These are phyloP conservation scores for Melipona bicolor DNA, from an alignment of 2,888 invertebrate genomes.

Conservation along the genomic window DNA sequence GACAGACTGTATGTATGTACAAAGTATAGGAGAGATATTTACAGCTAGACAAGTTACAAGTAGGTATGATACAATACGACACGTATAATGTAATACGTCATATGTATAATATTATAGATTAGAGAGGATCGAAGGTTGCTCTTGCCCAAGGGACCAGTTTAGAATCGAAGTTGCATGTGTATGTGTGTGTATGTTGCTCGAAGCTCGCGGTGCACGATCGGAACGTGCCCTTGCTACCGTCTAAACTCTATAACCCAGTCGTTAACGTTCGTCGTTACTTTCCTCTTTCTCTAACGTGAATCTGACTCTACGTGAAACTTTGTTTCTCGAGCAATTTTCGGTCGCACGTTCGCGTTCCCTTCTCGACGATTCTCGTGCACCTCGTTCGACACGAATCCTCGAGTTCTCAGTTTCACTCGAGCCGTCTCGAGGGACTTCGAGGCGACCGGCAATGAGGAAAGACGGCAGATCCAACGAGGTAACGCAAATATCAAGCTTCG, in stretches of 20 bases:
- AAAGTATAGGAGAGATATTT: conserved; percentile 25
- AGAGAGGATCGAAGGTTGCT: not conserved
- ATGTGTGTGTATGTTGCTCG: too few species aligned
- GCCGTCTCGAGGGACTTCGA: not conserved
- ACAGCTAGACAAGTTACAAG: conserved; percentile 7
- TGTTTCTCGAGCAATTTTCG: not conserved
- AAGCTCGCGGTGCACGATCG: too few species aligned
- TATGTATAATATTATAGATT: not conserved
- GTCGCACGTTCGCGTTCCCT: not conserved
- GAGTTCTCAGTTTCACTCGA: not conserved
- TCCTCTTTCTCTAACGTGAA: not conserved
- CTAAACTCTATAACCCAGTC: not conserved
- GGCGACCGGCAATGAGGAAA: not conserved
- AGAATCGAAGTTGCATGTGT: not conserved
- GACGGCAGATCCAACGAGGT: not conserved
- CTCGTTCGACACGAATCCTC: not conserved
- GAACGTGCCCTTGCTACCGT: conserved; percentile 16
- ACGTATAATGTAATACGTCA: not conserved
- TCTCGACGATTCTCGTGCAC: not conserved
- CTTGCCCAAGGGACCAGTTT: not conserved
- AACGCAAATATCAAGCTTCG: conserved; percentile 39
- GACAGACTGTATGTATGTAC: conserved; percentile 14
- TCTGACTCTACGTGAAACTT: not conserved
- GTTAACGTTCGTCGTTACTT: not conserved
- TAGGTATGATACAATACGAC: not conserved